Evolutionary conservation across 1,140 invertebrate species (phyloP).

Genomic region (Micrasema minimum): DNA sequence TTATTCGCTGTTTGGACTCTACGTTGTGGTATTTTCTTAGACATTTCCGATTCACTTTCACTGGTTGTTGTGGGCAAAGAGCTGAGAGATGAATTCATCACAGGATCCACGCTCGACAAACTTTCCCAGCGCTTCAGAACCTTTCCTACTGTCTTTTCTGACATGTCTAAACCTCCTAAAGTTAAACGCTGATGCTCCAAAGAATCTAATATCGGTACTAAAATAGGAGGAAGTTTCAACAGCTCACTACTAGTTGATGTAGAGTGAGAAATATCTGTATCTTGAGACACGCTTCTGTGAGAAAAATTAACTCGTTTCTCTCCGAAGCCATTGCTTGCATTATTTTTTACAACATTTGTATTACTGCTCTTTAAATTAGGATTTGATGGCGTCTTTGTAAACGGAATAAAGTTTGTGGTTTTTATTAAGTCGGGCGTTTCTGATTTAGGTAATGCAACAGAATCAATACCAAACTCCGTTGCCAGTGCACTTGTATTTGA

Average conservation of each 20-base stretch:
- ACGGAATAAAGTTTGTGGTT: conserved; percentile 28
- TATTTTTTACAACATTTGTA: conserved; percentile 11
- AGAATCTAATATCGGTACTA: conserved; percentile 72
- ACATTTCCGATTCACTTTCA: conserved; percentile 67
- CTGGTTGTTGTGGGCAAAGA: conserved; percentile 66
- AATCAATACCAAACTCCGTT: conserved; percentile 58
- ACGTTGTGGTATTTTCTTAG: conserved; percentile 58
- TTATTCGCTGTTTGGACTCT: conserved; percentile 60
- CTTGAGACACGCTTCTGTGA: conserved; percentile 67
- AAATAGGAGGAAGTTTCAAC: conserved; percentile 74
- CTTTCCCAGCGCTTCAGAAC: conserved; percentile 66
- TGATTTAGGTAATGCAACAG: conserved; percentile 51
- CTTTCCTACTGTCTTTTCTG: conserved; percentile 39
- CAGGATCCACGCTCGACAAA: conserved; percentile 73
- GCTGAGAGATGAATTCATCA: conserved; percentile 74
- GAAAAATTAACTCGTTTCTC: conserved; percentile 65
- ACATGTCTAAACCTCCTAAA: conserved; percentile 55
- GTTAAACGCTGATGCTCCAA: conserved; percentile 58
- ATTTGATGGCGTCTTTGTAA: conserved; percentile 35
- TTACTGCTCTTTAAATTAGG: conserved; percentile 3
- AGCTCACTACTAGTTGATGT: conserved; percentile 67
- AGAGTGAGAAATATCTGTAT: conserved; percentile 67
- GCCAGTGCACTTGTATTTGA: conserved; percentile 55
- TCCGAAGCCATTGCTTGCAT: conserved; percentile 31
- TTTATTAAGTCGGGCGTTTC: conserved; percentile 51